phyloP scores from a whole-genome alignment of 2,888 invertebrate species.

The Stenoptilia bipunctidactyla region DNA sequence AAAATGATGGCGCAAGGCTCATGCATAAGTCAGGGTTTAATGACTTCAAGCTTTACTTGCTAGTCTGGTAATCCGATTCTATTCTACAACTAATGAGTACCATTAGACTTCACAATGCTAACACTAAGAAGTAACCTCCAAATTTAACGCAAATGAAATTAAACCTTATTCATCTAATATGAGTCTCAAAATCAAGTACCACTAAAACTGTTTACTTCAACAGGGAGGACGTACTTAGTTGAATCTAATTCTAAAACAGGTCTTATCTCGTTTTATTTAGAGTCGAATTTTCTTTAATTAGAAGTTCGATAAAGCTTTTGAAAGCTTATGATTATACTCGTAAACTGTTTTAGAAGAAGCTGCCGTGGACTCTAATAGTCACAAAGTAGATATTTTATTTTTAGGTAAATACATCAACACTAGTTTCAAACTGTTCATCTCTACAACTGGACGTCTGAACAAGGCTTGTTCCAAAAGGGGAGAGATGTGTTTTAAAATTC shows the following conservation, averaged over 20 bases:
- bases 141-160: constrained; percentile 6
- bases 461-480: no score
- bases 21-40: constrained; percentile 44
- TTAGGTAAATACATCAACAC: no score
- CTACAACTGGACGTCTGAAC: no score
- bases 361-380: no score
- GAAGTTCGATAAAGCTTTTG: constrained; percentile 48
- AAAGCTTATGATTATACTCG: no score
- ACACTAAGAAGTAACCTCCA: background rate
- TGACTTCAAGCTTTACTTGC: constrained; percentile 42
- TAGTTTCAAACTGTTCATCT: no score
- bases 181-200: constrained; percentile 8
- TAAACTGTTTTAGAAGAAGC: no score
- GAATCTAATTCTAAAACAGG: constrained; percentile 22
- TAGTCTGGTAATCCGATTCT: constrained; percentile 51
- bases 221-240: constrained; percentile 18
- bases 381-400: no score
- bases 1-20: constrained; percentile 32
- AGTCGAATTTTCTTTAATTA: constrained; percentile 30
- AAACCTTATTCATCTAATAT: constrained; percentile 9
- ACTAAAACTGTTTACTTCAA: constrained; percentile 7
- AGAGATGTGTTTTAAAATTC: no score
- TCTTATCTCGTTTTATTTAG: constrained; percentile 20
- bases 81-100: constrained; percentile 56
- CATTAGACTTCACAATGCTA: constrained; percentile 30